These are phyloP conservation scores for Halesus radiatus DNA, from an alignment of 1,140 invertebrate species.

Conservation along the genomic window DNA sequence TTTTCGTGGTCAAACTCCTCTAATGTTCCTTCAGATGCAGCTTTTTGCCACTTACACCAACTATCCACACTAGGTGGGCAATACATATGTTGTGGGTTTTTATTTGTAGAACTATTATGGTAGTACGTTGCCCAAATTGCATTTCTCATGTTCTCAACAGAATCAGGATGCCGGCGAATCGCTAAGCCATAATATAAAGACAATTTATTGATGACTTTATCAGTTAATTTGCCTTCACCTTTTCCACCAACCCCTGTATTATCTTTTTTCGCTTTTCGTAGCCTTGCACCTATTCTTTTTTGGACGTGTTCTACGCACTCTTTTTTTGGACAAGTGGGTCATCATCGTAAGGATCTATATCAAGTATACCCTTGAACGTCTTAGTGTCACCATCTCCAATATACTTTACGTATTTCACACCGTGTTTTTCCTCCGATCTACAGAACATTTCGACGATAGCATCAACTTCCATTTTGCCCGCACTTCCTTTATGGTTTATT, in stretches of 20 bases:
- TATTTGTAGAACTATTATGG: conserved; percentile 55
- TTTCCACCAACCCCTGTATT: conserved; percentile 9
- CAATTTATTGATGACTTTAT: conserved; percentile 53
- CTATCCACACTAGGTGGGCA: conserved; percentile 46
- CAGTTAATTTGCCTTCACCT: conserved; percentile 55
- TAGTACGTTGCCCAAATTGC: conserved; percentile 57
- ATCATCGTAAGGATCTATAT: conserved; percentile 46
- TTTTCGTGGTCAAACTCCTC: background rate
- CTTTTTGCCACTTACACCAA: conserved; percentile 55
- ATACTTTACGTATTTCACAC: conserved; percentile 55
- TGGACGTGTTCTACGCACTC: background rate
- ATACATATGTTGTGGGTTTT: conserved; percentile 57
- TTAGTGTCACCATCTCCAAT: conserved; percentile 58
- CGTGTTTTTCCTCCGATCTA: conserved; percentile 46
- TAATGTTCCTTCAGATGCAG: background rate
- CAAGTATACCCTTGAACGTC: conserved; percentile 53
- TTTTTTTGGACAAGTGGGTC: background rate
- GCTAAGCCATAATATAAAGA: conserved; percentile 58
- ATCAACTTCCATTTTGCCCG: conserved; percentile 58
- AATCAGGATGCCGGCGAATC: conserved; percentile 57
- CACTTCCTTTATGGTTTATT: conserved; percentile 56
- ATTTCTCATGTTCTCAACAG: conserved; percentile 56
- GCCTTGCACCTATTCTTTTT: background rate
- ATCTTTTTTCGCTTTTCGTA: background rate
- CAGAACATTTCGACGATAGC: conserved; percentile 57